These are phyloP conservation scores for Catocala fraxini DNA, from an alignment of 2,888 invertebrate genomes.

Conservation along the genomic window DNA sequence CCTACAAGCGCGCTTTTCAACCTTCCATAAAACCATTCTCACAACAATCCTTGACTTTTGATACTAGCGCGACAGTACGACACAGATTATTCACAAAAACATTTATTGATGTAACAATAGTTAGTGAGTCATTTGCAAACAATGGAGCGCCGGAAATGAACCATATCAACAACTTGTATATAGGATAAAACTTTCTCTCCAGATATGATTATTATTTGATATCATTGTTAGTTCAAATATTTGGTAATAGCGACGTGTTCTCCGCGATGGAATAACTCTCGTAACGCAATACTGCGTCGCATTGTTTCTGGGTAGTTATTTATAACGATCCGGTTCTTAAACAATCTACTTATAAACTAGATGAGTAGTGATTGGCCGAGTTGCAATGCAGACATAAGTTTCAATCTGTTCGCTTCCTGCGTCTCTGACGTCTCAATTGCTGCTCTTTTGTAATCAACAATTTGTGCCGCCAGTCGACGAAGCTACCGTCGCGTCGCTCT, in stretches of 20 bases:
- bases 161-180: constrained; percentile 53
- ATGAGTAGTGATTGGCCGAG: constrained; percentile 57
- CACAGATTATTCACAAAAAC: constrained; percentile 36
- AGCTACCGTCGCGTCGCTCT: constrained; percentile 70
- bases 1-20: constrained; percentile 53
- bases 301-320: constrained; percentile 43
- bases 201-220: constrained; percentile 56
- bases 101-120: constrained; percentile 55
- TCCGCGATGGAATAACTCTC: constrained; percentile 18
- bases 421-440: constrained; percentile 83
- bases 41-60: constrained; percentile 34
- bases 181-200: constrained; percentile 66
- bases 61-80: constrained; percentile 24
- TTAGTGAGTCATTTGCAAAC: constrained; percentile 75
- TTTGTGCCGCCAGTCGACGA: constrained; percentile 78
- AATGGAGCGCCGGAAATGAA: constrained; percentile 74
- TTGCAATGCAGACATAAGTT: constrained; percentile 76
- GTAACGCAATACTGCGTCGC: constrained; percentile 26
- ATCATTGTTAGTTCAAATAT: constrained; percentile 54
- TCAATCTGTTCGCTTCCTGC: constrained; percentile 83
- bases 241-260: constrained; percentile 28
- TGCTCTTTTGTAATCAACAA: constrained; percentile 87
- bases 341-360: constrained; percentile 51
- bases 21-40: constrained; percentile 40
- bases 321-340: constrained; percentile 51